phyloP scores from a whole-genome alignment of 2,888 invertebrate genomes.

The Xestoiulus laeticollis region DNA sequence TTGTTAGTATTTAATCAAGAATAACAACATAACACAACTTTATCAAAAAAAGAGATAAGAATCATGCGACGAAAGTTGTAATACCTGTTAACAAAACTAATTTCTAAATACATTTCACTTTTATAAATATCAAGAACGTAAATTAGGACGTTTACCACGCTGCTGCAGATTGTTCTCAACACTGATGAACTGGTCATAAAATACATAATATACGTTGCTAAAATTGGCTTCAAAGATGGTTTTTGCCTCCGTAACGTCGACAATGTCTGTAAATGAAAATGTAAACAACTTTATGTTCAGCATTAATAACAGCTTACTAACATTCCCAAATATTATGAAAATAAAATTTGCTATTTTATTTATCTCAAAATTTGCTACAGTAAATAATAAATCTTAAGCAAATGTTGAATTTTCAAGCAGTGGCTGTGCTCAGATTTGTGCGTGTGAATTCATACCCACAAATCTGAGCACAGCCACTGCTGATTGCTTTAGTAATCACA shows the following conservation, averaged over 20 bases:
- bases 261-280: slow-evolving; percentile 74
- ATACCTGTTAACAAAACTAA: background rate
- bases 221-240: slow-evolving; percentile 92
- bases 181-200: slow-evolving; percentile 93
- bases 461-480: no score
- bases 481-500: no score
- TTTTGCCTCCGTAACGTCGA: slow-evolving; percentile 88
- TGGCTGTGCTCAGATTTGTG: no score
- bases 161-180: slow-evolving; percentile 91
- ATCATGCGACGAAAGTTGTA: no score
- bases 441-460: no score
- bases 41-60: no score
- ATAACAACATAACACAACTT: background rate
- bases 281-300: background rate
- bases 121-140: background rate
- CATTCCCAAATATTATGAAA: background rate
- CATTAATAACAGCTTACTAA: no score
- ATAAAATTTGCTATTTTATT: background rate
- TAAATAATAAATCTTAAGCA: no score
- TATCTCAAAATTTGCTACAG: no score
- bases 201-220: slow-evolving; percentile 93
- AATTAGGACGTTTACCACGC: slow-evolving; percentile 75
- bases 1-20: background rate
- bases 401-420: no score
- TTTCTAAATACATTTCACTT: background rate